Conservation (phyloP, 2,888 invertebrate species). For the Polyommatus icarus region DNA sequence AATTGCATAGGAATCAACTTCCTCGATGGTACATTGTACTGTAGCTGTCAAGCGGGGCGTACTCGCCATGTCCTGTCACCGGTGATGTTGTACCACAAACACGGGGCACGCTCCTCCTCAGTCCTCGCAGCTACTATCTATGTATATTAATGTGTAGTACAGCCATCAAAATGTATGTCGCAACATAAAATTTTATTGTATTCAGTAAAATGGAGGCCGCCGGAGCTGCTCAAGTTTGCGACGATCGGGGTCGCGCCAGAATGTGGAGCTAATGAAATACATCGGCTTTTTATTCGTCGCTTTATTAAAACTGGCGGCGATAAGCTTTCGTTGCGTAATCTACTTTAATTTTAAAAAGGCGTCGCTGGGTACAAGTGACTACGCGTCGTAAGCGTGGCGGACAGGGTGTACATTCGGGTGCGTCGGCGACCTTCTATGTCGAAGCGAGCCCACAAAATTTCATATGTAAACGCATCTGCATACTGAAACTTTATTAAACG, state of each 20-base stretch:
- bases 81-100: neutral
- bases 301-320: constrained; percentile 10
- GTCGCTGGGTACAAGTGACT: neutral
- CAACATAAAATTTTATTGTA: neutral
- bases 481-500: constrained; percentile 62
- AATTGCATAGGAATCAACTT: too few relatives aligned
- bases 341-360: constrained; percentile 27
- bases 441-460: constrained; percentile 36
- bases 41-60: neutral
- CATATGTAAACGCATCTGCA: constrained; percentile 58
- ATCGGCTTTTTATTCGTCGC: constrained; percentile 19
- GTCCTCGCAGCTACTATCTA: neutral
- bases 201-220: neutral
- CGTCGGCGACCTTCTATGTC: constrained; percentile 27
- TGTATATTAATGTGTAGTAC: neutral
- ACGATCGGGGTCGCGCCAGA: constrained; percentile 4
- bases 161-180: constrained; percentile 8
- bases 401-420: neutral
- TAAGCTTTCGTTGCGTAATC: constrained; percentile 21
- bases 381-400: neutral
- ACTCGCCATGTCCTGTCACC: neutral
- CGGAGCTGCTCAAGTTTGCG: neutral
- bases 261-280: constrained; percentile 15
- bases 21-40: too few relatives aligned
- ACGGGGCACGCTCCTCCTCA: neutral